A percentile compares a stretch with the other conserved stretches of the same genome.
Conservation (phyloP, 2,113 vertebrate species). For the Riparia riparia region DNA sequence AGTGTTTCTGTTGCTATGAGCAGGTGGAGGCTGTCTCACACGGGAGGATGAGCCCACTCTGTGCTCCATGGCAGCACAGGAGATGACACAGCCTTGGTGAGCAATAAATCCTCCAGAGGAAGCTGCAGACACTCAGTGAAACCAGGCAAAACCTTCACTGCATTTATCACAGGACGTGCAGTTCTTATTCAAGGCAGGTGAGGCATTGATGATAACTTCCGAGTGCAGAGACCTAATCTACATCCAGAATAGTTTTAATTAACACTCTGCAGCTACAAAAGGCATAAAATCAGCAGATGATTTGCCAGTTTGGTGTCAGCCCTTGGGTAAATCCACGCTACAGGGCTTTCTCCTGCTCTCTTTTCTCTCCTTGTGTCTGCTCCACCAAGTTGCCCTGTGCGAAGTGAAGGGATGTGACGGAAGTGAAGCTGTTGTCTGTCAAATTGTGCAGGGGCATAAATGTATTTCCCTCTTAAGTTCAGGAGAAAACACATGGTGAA, state of each 20-base stretch:
- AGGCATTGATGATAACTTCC: conserved; percentile 24
- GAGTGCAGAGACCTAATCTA: conserved; percentile 8
- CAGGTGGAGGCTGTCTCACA: not conserved
- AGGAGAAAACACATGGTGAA: not conserved
- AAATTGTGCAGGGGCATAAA: not conserved
- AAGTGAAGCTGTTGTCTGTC: not conserved
- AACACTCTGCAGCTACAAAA: not conserved
- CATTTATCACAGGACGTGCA: not conserved
- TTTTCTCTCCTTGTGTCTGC: not conserved
- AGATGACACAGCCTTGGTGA: not conserved
- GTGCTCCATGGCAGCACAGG: not conserved
- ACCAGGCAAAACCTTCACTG: not conserved
- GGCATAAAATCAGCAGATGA: not conserved
- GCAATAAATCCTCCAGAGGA: not conserved
- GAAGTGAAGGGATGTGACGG: not conserved
- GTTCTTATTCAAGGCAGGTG: conserved; percentile 20
- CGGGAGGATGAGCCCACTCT: fast-evolving
- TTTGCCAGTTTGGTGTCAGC: not conserved
- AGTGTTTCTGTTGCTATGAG: not conserved
- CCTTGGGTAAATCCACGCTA: not conserved
- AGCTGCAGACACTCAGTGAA: not conserved
- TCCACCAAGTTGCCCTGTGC: not conserved
- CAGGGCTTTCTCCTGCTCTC: not conserved
- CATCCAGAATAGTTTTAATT: conserved; percentile 8
- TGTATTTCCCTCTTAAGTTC: not conserved